Base-by-base conservation (phyloP, 2,797 vertebrate species). In the Heterohyrax brucei region DNA sequence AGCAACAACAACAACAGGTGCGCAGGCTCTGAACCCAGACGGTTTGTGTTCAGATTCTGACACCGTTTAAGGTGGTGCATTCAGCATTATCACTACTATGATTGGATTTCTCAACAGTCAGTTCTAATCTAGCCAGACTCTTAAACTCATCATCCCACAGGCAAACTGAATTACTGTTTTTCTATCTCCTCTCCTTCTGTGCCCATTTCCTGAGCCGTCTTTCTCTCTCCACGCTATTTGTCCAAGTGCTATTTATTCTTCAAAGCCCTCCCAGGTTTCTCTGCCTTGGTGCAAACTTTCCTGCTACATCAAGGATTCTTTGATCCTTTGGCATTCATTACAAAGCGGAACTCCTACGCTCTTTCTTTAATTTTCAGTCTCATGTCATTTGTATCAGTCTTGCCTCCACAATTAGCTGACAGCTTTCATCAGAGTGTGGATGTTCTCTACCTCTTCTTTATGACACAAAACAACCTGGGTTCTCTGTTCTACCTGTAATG, bases 81-180 rank as follows among this genome's bases (percentile, higher is more conserved):
- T 64, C 53, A 92, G 10, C 33, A 48, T 89, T 44, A n/a, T 44
- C 26, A 30, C 56, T 33, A 2, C 86, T 44, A 30, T 75, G 62
- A 26, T 83, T 77, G n/a, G 85, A 1, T 85, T 77, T 89, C 33
- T 92, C 28, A 82, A 39, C 5, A 62, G 78, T 4, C 14, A 9
- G 12, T 75, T 90, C 10, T 61, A 82, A 30, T 39, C 48, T 92
- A 78, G 30, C 24, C 33, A 76, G 68, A 83, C 39, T 66, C 28
- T 56, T 70, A 10, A 78, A 7, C 5, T 94, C 33, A 48, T 46
- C 86, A 56, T 76, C 59, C 48, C 48, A 62, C 13, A 87, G 50
- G 46, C 68, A 92, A 75, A 87, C 85, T 48, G 84, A 92, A 84
- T 92, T 39, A 91, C 33, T 80, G 4, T 62, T 83, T 94, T 81